These are phyloP conservation scores for Psilopogon haemacephalus DNA, from an alignment of 2,113 vertebrate species.

Conservation along the genomic window DNA sequence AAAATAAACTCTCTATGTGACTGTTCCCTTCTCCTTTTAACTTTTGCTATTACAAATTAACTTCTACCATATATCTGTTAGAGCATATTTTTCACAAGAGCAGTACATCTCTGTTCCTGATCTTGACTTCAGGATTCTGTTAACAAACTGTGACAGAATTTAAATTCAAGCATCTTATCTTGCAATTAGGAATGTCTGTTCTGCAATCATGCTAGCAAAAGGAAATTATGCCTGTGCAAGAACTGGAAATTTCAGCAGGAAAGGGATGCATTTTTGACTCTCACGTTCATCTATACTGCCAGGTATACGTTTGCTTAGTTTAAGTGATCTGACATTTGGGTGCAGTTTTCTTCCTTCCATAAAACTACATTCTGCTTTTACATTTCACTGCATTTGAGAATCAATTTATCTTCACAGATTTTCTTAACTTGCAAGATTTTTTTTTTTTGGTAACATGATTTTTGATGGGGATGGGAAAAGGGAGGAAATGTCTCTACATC, in stretches of 20 bases:
- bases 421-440: background rate
- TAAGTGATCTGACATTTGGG: background rate
- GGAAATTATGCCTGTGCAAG: background rate
- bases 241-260: background rate
- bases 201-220: slow-evolving; percentile 10
- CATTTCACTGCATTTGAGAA: background rate
- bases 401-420: background rate
- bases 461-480: background rate
- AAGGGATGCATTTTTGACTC: background rate
- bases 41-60: background rate
- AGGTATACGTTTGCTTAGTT: background rate
- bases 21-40: background rate
- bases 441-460: background rate
- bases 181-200: slow-evolving; percentile 13
- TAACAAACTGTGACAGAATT: background rate
- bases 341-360: background rate
- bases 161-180: slow-evolving; percentile 23
- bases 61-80: background rate
- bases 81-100: background rate
- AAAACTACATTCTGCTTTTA: background rate
- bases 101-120: background rate
- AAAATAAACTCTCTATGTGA: background rate
- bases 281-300: background rate
- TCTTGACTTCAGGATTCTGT: background rate
- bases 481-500: background rate